Evolutionary conservation across 1,140 invertebrate species (phyloP).

Genomic region (Spodoptera litura): DNA sequence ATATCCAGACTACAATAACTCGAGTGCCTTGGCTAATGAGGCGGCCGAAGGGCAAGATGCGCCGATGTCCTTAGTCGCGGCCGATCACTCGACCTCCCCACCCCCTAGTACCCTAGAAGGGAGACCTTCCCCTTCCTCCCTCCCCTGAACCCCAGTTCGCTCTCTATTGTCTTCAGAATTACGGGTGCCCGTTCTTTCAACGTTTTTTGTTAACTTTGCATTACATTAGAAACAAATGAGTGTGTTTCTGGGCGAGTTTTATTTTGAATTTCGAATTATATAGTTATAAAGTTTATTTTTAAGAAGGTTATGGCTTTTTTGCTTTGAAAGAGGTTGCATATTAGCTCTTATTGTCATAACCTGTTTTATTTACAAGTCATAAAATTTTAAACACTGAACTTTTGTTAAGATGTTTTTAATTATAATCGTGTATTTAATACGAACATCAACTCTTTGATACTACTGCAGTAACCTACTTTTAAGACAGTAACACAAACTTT

Average conservation of each 20-base stretch:
- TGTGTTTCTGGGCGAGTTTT: neutral
- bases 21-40: slow-evolving; percentile 52
- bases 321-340: no score
- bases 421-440: no score
- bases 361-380: no score
- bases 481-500: no score
- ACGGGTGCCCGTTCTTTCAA: slow-evolving; percentile 40
- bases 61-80: slow-evolving; percentile 55
- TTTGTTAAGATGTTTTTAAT: no score
- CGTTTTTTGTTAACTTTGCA: slow-evolving; percentile 33
- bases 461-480: no score
- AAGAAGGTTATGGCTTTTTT: no score
- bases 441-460: no score
- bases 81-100: slow-evolving; percentile 57
- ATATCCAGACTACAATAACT: slow-evolving; percentile 49
- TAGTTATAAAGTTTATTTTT: no score
- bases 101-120: slow-evolving; percentile 7
- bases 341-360: no score
- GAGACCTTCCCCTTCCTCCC: slow-evolving; percentile 4
- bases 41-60: slow-evolving; percentile 50
- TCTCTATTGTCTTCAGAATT: slow-evolving; percentile 43
- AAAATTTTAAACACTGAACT: no score
- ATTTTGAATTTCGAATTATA: neutral
- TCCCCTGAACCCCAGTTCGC: neutral
- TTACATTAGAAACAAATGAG: slow-evolving; percentile 25